Conservation (phyloP, 2,888 invertebrate species). For the Lasioglossum villosulum region DNA sequence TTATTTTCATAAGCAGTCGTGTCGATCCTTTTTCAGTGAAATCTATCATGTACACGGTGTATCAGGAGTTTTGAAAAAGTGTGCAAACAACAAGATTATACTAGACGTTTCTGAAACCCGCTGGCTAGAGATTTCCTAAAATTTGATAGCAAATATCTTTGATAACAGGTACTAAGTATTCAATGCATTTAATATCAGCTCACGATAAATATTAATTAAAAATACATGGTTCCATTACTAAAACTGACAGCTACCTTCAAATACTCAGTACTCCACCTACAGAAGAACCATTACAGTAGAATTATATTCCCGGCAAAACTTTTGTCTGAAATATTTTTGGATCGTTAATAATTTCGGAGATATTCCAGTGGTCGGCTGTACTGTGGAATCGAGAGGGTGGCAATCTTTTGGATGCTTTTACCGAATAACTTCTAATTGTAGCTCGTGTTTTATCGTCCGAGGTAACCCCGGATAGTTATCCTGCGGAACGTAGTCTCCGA, state of each 20-base stretch:
- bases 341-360: not conserved
- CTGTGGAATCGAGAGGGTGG: not conserved
- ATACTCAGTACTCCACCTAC: not conserved
- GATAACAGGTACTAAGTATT: not conserved
- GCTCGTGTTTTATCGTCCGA: slow-evolving; percentile 33
- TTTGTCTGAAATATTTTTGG: not conserved
- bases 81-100: not conserved
- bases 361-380: not conserved
- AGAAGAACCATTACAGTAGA: not conserved
- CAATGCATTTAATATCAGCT: not conserved
- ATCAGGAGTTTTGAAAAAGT: not conserved
- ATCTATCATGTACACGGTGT: not conserved
- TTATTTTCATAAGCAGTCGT: slow-evolving; percentile 5
- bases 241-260: not conserved
- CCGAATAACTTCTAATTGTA: slow-evolving; percentile 16
- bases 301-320: not conserved
- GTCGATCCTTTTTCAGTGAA: not conserved
- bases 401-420: not conserved
- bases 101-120: not conserved
- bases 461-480: slow-evolving; percentile 29
- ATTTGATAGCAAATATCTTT: not conserved
- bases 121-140: not conserved
- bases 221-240: not conserved
- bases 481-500: slow-evolving; percentile 4
- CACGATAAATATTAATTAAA: not conserved